Conservation (phyloP, 2,888 invertebrate species). For the Hemithea aestivaria region DNA sequence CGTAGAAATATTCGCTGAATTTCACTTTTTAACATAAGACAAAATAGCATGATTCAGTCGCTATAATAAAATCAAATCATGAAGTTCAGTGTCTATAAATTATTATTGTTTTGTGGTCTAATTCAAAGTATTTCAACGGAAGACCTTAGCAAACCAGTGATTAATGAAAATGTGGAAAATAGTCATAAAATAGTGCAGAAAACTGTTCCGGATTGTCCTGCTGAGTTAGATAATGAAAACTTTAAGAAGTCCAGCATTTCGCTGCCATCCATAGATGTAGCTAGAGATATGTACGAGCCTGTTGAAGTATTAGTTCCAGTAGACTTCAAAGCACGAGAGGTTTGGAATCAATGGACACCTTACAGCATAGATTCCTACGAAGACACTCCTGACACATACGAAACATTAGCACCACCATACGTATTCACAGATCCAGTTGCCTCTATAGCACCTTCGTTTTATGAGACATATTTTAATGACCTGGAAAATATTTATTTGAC, state of each 20-base stretch:
- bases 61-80: slow-evolving; percentile 14
- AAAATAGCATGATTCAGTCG: slow-evolving; percentile 28
- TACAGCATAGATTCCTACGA: slow-evolving; percentile 12
- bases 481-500: slow-evolving; percentile 12
- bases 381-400: slow-evolving; percentile 4
- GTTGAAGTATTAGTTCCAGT: slow-evolving; percentile 3
- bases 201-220: slow-evolving; percentile 8
- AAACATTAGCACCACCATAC: slow-evolving; percentile 10
- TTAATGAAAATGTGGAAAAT: slow-evolving; percentile 1
- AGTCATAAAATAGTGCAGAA: slow-evolving; percentile 16
- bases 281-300: slow-evolving; percentile 10
- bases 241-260: slow-evolving; percentile 18
- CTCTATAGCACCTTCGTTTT: slow-evolving; percentile 31
- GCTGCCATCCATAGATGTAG: slow-evolving; percentile 12
- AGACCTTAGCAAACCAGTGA: not conserved
- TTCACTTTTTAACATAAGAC: slow-evolving; percentile 4
- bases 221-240: slow-evolving; percentile 4
- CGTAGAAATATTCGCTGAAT: slow-evolving; percentile 21
- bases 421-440: slow-evolving; percentile 25
- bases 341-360: slow-evolving; percentile 14
- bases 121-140: slow-evolving; percentile 4
- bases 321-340: slow-evolving; percentile 8
- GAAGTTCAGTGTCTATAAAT: slow-evolving; percentile 12
- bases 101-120: slow-evolving; percentile 13
- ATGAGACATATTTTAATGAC: slow-evolving; percentile 22